Evolutionary conservation across 2,888 invertebrate genomes (phyloP), one percentile per base, ranked within the genome.

Genomic region (Agriopis leucophaearia): DNA sequence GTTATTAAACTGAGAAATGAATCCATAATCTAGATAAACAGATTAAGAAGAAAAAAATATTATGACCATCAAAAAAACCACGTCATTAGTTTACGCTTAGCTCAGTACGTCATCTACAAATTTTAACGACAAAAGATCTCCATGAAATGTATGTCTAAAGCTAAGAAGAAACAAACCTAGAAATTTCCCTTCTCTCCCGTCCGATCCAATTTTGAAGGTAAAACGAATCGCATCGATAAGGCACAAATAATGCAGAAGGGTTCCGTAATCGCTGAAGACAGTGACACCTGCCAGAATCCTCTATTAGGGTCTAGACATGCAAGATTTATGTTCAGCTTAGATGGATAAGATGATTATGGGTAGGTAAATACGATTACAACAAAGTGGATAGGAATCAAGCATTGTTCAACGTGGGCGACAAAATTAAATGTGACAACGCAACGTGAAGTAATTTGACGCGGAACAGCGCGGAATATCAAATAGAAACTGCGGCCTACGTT

Each of bases 151-250:
- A 27, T 5, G 5, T 27, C 27, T 27, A 27, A 5, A 27, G 4
- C 27, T 27, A 5, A 35, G 9, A 27, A 42, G n/a, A 13, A 55
- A 18, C 18, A 5, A 10, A 54, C 58, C 45, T 57, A 27, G 52
- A 51, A 52, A 52, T 9, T 15, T 16, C 45, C 35, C 57, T 48
- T 48, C 16, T 13, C 36, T 15, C 9, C 56, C 52, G 52, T 72
- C 69, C 15, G 51, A 73, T 72, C 72, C 73, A 73, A 75, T 75
- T 70, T 51, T 55, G 16, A 48, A 55, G 73, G 73, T 71, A 73
- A 54, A 69, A 73, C 69, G 68, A 72, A 75, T 64, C 69, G 64
- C 55, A 35, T 57, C 69, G 69, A 73, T 75, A 70, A 72, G 64
- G 62, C 62, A 55, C 66, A 65, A 66, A 70, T 70, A 70, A 70